These are phyloP conservation scores for Platycnemis pennipes DNA, from an alignment of 2,888 invertebrate genomes.

Conservation along the genomic window DNA sequence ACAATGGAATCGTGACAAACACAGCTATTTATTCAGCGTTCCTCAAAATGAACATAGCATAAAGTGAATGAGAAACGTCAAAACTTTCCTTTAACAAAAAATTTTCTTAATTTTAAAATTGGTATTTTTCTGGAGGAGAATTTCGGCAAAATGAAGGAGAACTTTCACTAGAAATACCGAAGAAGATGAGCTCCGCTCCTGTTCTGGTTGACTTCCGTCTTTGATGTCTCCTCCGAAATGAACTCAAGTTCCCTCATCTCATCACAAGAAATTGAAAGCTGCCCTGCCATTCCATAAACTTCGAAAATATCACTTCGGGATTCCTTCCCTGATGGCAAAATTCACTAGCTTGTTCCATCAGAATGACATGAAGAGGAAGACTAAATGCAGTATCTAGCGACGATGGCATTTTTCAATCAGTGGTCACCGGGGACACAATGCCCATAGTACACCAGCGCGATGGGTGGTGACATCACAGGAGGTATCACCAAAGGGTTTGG, in stretches of 20 bases:
- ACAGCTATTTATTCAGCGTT: no score
- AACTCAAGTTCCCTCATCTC: not conserved
- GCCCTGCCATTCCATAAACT: not conserved
- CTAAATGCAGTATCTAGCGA: not conserved
- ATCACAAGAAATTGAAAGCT: not conserved
- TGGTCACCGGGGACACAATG: not conserved
- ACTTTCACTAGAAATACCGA: no score
- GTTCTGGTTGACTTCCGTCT: no score
- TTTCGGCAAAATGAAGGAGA: no score
- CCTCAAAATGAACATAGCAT: no score
- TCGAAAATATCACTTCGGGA: not conserved
- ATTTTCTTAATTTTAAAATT: no score
- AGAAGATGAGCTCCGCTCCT: no score
- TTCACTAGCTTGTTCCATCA: not conserved
- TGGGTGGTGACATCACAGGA: not conserved
- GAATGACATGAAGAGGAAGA: not conserved
- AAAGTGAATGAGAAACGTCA: no score
- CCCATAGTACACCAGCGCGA: not conserved
- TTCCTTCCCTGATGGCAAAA: not conserved
- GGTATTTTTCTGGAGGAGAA: no score
- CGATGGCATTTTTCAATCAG: not conserved
- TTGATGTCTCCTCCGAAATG: no score
- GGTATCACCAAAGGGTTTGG: not conserved
- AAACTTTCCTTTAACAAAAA: no score
- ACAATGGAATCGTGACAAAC: no score